Conservation (phyloP, 2,113 vertebrate species). For the Anoplopoma fimbria region DNA sequence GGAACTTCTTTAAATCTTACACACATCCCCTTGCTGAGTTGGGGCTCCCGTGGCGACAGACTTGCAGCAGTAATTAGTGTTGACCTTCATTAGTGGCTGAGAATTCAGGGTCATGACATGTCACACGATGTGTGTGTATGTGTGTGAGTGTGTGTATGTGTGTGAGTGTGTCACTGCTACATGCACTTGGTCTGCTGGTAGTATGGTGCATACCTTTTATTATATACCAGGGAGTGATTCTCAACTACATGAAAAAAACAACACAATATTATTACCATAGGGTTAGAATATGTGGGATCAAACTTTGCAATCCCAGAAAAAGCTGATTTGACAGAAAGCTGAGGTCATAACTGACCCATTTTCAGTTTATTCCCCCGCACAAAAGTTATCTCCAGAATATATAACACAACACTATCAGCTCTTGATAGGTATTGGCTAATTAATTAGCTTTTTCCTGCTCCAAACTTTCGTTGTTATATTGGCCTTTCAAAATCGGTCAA, state of each 20-base stretch:
- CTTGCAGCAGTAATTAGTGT: slow-evolving; percentile 28
- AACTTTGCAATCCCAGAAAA: not conserved
- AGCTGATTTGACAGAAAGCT: not conserved
- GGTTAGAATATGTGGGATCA: not conserved
- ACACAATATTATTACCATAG: not conserved
- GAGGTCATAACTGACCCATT: not conserved
- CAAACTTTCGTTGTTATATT: no score
- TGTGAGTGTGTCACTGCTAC: not conserved
- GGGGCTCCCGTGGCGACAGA: slow-evolving; percentile 27
- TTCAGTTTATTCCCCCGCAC: not conserved
- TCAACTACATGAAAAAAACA: no score
- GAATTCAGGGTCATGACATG: slow-evolving; percentile 38
- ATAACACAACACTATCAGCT: not conserved
- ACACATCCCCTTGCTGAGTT: slow-evolving; percentile 10
- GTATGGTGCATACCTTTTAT: not conserved
- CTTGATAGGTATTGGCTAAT: not conserved
- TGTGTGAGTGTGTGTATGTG: slow-evolving; percentile 32
- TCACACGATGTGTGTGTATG: slow-evolving; percentile 28
- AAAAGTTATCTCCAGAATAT: not conserved
- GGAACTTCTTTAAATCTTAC: not conserved
- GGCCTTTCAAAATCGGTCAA: no score
- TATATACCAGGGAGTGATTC: not conserved
- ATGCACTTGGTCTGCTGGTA: not conserved
- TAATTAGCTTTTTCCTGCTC: no score
- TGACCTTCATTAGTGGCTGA: slow-evolving; percentile 38